Base-by-base conservation (phyloP, 35 echinoderm and acorn worm species). In the Ophiothrix spiculata region DNA sequence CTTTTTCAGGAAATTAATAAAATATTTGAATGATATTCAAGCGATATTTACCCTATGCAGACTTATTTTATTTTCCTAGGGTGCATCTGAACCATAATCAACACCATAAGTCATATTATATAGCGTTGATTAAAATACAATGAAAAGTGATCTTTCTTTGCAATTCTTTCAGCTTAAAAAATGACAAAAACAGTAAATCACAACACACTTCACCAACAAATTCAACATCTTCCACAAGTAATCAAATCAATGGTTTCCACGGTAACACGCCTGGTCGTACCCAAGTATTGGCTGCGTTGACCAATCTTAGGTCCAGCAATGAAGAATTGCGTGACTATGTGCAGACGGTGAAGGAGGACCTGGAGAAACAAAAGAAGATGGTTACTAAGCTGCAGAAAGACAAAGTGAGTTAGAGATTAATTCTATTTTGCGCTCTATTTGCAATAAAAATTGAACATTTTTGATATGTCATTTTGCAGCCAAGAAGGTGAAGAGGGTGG, bases 271-370 rank as follows among this genome's bases (percentile, higher is more conserved):
- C 94, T 15, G 77, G 86, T 1, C 80, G 86, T 21, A 76, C 86
- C 39, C 95, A 98, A 81, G 40, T 98, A 16, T 54, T 90, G 12
- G 76, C 91, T 69, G 95, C 95, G 1, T 39, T 98, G 33, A 78
- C 80, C 37, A 98, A 98, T 64, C 73, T 98, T 0, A 93, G 87
- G 56, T 40, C 88, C 41, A 83, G 74, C 38, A 97, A 97, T 42
- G 95, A 97, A 32, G 95, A 94, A 32, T 38, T 98, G 19, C 81
- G 95, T 40, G 85, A 89, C 41, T 82, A 90, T 39, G 81, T 93
- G 1, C 78, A 98, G 78, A 88, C 79, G 46, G 38, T 91, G 12
- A 87, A 93, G 79, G 76, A 88, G 36, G 89, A 91, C 35, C 56
- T 88, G 23, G 89, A 89, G 73, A 93, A 83, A 40, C 88, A 94